A percentile compares a stretch with the other conserved stretches of the same genome.
Evolutionary conservation across 2,888 invertebrate species (phyloP).

Genomic region (Lycaena phlaeas): DNA sequence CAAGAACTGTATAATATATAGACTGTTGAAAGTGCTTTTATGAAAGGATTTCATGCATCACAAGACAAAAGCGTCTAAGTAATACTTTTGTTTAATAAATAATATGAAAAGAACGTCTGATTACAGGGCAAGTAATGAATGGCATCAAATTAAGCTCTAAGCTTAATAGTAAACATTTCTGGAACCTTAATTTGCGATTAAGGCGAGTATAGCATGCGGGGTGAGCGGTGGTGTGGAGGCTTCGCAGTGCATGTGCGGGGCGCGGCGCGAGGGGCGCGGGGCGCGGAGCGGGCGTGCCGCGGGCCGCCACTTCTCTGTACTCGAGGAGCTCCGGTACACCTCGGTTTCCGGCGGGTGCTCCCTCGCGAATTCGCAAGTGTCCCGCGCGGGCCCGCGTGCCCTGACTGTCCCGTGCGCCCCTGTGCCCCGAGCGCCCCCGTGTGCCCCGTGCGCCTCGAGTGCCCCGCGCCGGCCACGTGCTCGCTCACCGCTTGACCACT

Average conservation of each 20-base stretch:
- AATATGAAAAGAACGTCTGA: constrained; percentile 4
- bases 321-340: constrained; percentile 70
- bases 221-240: constrained; percentile 67
- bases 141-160: constrained; percentile 63
- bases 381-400: constrained; percentile 42
- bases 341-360: constrained; percentile 68
- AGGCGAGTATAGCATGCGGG: constrained; percentile 69
- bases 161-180: constrained; percentile 67
- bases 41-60: too few relatives aligned
- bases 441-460: constrained; percentile 18
- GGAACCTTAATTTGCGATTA: constrained; percentile 70
- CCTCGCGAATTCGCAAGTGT: constrained; percentile 61
- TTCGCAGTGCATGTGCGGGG: constrained; percentile 59
- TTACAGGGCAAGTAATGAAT: constrained; percentile 37
- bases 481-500: constrained; percentile 28
- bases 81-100: too few relatives aligned
- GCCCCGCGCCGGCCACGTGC: constrained; percentile 66
- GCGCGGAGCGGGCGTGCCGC: constrained; percentile 51
- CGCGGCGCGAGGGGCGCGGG: constrained; percentile 33
- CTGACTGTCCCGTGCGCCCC: not conserved
- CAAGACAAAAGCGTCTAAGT: too few relatives aligned
- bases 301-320: constrained; percentile 68
- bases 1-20: too few relatives aligned
- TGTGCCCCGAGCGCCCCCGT: constrained; percentile 43
- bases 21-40: too few relatives aligned